Percentiles rank a stretch among this genome's conserved stretches.
Conservation (phyloP, 2,797 vertebrate species). For the Podargus strigoides region DNA sequence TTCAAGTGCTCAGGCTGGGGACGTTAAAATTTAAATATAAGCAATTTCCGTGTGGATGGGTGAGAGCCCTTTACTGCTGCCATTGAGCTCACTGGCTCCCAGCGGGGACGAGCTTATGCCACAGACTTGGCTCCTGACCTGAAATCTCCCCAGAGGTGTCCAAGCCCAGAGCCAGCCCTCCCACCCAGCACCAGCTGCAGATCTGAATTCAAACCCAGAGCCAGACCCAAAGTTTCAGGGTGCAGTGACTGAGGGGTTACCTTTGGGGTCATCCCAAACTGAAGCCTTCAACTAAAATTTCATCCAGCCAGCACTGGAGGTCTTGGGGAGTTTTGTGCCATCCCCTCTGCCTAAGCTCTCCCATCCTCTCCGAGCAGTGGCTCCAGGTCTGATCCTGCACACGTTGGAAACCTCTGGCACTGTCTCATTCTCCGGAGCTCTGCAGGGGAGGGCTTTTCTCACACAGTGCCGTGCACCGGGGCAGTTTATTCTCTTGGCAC, state of each 20-base stretch:
- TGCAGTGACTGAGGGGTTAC: background rate
- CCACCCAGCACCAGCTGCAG: background rate
- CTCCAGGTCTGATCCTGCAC: background rate
- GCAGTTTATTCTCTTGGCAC: background rate
- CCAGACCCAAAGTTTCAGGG: background rate
- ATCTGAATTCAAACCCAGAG: background rate
- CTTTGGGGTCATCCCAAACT: background rate
- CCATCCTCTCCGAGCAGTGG: rapidly evolving
- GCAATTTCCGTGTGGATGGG: background rate
- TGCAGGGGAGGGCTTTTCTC: background rate
- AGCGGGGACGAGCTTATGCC: background rate
- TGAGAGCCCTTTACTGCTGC: background rate
- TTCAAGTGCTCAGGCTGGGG: background rate
- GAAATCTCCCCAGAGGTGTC: background rate
- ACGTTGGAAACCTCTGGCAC: background rate
- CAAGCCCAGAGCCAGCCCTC: background rate
- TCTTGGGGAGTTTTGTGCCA: background rate
- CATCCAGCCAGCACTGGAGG: rapidly evolving
- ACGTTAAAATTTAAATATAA: background rate
- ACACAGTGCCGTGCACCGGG: rapidly evolving
- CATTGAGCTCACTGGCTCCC: background rate
- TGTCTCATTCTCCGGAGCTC: rapidly evolving
- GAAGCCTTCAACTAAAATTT: background rate
- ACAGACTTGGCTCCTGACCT: rapidly evolving
- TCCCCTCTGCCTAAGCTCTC: background rate